Evolutionary conservation across 2,797 vertebrate species (phyloP), one percentile per base, ranked within the genome.

Genomic region (Poecilia picta): DNA sequence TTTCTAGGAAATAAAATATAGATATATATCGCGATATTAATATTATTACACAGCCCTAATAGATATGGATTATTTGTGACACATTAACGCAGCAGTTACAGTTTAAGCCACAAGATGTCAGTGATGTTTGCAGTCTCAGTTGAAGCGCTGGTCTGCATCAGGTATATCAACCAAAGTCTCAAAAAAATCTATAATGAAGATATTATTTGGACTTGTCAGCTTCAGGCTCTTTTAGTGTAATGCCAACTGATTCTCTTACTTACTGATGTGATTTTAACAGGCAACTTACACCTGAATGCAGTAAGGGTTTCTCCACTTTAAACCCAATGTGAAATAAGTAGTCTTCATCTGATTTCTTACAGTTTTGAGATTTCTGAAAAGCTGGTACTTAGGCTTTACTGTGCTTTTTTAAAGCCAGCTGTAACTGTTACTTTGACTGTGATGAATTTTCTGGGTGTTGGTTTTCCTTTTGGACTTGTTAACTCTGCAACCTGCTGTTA

Each of bases 71-170:
- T 20, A 28, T 76, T 39, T 62, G 41, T 25, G 31, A 43, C 31
- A 47, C 23, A 20, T 53, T 51, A 23, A 36, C 12, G 31, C 2
- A 31, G 18, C 10, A 55, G 41, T 57, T 33, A 25, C 20, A 57
- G 25, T 72, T 72, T 71, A 33, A 59, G 25, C 79, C 79, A 72
- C 43, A 71, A 80, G 79, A 80, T 72, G 79, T 80, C 79, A 75
- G 41, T 59, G 18, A 71, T 72, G 73, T 57, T 10, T 47, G 8
- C 8, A 49, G 62, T 74, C 46, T 79, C 59, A 53, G 59, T 51
- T 23, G 28, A 46, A 47, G 12, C 3, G 5, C 5, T n/a, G 36
- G 46, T 71, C 25, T 33, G 4, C n/a, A n/a, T 55, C 23, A 74
- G 15, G 10, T 33, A 25, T 33, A 51, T 16, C 15, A 28, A 10